Base-by-base conservation (phyloP, 2,888 invertebrate species). In the Drosophila barbarae region DNA sequence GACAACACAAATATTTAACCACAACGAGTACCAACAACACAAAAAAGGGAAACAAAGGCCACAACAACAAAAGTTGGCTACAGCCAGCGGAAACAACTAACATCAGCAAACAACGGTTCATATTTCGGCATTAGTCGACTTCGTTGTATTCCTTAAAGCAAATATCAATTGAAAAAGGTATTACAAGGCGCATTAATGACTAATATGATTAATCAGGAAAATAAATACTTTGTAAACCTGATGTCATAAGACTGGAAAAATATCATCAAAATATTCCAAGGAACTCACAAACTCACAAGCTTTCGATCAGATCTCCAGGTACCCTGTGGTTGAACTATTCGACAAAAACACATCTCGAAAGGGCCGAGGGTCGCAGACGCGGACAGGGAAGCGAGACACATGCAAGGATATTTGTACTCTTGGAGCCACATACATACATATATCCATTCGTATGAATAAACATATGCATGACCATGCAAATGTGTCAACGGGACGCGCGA, bases 381-480 rank as follows among this genome's bases (percentile, higher is more conserved):
- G 7, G 18, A 30, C 23, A 32, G 47, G 38, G 41, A 35, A 21
- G 15, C 23, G 35, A 26, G 26, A 30, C 21, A 53, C 38, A 47
- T 36, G 30, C 39, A 18, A 32, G 30, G 18, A 21, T 46, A 13
- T 32, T 18, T 46, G 30, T 32, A 9, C 30, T 13, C 46, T 13
- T 9, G 30, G 18, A 46, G 8, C 46, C 32, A 23, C 39, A 39
- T 13, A 7, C 23, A 41, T 47, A 28, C 15, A 23, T 13, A 38
- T 28, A 39, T 44, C 34, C 36, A 53, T 51, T 36, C n/a, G 21
- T 69, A 38, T 41, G 57, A 56, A 57, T 71, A 47, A 61, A 46
- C 58, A 67, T 61, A 66, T 77, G 75, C 73, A 77, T 69, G 70
- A 72, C 65, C 71, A 72, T 79, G 82, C 74, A 75, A 64, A 78